phyloP scores from a whole-genome alignment of 2,113 vertebrate genomes.

The Archilochus colubris region DNA sequence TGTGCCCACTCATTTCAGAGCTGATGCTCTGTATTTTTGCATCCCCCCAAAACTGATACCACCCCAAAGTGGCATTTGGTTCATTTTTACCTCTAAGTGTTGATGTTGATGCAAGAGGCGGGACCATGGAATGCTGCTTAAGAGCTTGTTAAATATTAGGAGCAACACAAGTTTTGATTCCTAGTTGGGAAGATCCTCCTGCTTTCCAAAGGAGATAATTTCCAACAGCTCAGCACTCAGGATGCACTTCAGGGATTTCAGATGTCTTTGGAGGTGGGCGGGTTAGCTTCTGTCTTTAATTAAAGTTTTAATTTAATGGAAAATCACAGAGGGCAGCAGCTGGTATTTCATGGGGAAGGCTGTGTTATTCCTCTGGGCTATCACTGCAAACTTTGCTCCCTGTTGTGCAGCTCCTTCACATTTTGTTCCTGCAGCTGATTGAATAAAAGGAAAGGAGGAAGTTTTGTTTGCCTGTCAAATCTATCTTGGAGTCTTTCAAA shows the following conservation, averaged over 20 bases:
- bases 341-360: no score
- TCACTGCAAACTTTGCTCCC: no score
- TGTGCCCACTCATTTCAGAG: neutral
- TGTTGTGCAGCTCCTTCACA: no score
- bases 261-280: neutral
- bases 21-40: neutral
- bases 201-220: neutral
- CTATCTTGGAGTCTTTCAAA: no score
- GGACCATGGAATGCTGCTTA: neutral
- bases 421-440: no score
- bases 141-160: neutral
- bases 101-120: neutral
- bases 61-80: neutral
- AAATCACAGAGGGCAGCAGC: neutral
- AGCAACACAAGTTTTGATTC: neutral
- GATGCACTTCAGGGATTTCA: neutral
- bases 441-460: no score
- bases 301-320: neutral
- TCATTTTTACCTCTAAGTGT: neutral
- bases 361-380: no score
- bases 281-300: neutral
- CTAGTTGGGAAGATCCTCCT: neutral
- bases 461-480: no score
- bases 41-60: no score
- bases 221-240: neutral